A percentile compares a stretch with the other conserved stretches of the same genome.
Evolutionary conservation across 2,113 vertebrate genomes (phyloP).

Genomic region (Triplophysa dalaica): DNA sequence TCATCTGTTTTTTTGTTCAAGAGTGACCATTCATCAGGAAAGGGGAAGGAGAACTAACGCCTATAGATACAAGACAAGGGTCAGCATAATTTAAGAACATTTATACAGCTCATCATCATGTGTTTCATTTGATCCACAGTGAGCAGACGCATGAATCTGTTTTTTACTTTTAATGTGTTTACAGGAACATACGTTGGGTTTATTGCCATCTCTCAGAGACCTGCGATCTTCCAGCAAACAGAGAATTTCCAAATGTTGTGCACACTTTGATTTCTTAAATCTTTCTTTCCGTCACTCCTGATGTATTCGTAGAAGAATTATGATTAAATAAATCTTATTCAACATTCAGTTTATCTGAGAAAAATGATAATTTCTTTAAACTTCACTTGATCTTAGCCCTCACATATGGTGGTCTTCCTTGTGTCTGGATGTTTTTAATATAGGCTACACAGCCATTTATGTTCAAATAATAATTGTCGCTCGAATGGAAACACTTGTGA

Average conservation of each 20-base stretch:
- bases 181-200: neutral
- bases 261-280: neutral
- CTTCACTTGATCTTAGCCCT: neutral
- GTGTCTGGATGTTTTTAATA: neutral
- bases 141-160: neutral
- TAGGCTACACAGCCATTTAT: neutral
- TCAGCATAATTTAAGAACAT: slow-evolving; percentile 27
- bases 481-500: neutral
- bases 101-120: neutral
- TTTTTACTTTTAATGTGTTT: neutral
- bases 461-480: neutral
- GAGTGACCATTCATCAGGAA: neutral
- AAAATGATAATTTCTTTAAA: neutral
- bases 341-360: neutral
- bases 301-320: too few species aligned
- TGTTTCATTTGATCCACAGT: neutral
- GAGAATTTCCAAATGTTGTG: neutral
- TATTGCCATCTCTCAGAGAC: neutral
- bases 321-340: too few species aligned
- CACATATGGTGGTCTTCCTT: slow-evolving; percentile 3
- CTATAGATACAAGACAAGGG: slow-evolving; percentile 7
- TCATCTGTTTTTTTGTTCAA: neutral
- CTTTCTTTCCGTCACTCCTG: too few species aligned
- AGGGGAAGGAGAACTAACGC: neutral
- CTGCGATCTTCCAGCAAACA: neutral